These are phyloP conservation scores for Germaria angustata DNA, from an alignment of 2,888 invertebrate species.

Conservation along the genomic window DNA sequence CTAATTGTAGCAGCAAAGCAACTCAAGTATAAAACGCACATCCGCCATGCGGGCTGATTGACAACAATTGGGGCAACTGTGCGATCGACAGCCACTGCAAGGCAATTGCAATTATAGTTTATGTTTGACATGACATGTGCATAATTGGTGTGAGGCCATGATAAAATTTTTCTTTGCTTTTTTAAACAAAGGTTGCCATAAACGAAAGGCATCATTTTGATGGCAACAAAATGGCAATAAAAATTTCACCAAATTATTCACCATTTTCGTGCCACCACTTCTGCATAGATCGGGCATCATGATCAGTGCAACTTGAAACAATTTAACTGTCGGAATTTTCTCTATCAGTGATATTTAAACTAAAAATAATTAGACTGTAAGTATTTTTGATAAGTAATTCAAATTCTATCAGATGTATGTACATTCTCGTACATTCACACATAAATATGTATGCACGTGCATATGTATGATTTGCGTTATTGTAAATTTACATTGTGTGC, in stretches of 20 bases:
- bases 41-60: slow-evolving; percentile 72
- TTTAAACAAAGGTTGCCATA: not conserved
- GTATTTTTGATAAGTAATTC: too few species aligned
- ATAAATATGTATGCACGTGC: too few species aligned
- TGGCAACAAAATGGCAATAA: slow-evolving; percentile 13
- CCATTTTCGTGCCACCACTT: slow-evolving; percentile 8
- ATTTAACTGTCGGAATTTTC: slow-evolving; percentile 20
- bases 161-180: slow-evolving; percentile 14
- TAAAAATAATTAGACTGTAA: too few species aligned
- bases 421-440: too few species aligned
- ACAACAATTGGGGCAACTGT: slow-evolving; percentile 71
- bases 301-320: slow-evolving; percentile 2
- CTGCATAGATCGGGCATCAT: not conserved
- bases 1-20: slow-evolving; percentile 57
- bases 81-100: slow-evolving; percentile 71
- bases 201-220: not conserved
- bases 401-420: too few species aligned
- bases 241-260: slow-evolving; percentile 13
- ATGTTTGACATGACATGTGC: slow-evolving; percentile 66
- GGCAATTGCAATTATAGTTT: slow-evolving; percentile 69
- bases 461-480: too few species aligned
- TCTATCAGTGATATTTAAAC: not conserved
- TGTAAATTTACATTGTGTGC: too few species aligned
- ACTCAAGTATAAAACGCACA: slow-evolving; percentile 69
- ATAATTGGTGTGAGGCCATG: slow-evolving; percentile 67